Conservation (phyloP, 1,140 invertebrate species). For the Aphelenchoides fujianensis region DNA sequence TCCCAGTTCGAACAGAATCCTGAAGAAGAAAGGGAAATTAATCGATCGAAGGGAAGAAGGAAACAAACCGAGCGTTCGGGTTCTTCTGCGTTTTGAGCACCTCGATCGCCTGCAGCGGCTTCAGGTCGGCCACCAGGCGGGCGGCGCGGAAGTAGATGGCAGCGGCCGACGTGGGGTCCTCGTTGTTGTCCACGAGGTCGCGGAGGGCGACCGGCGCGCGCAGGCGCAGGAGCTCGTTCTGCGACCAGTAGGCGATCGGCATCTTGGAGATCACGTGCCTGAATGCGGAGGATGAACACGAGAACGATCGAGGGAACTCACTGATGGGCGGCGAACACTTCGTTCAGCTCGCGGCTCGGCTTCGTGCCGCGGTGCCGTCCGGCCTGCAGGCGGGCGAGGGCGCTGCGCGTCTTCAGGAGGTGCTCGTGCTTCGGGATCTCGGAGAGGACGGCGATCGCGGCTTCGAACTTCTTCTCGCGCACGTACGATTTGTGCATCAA, state of each 20-base stretch:
- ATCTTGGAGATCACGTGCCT: background rate
- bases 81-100: background rate
- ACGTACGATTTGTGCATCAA: background rate
- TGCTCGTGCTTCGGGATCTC: conserved; percentile 5
- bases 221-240: background rate
- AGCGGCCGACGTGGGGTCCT: background rate
- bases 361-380: background rate
- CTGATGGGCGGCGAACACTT: background rate
- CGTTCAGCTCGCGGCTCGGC: background rate
- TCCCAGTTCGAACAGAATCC: background rate
- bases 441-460: background rate
- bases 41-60: background rate
- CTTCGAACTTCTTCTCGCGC: background rate
- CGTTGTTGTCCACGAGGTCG: conserved; percentile 4
- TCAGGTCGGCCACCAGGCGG: background rate
- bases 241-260: background rate
- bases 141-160: background rate
- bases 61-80: background rate
- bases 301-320: background rate
- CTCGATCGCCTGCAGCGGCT: background rate
- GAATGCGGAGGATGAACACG: background rate
- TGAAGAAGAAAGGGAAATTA: background rate
- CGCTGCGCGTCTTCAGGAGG: background rate
- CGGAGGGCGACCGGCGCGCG: background rate
- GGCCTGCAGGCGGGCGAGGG: conserved; percentile 3